Conservation (phyloP, 2,113 vertebrate genomes). For the Antigone vipio region DNA sequence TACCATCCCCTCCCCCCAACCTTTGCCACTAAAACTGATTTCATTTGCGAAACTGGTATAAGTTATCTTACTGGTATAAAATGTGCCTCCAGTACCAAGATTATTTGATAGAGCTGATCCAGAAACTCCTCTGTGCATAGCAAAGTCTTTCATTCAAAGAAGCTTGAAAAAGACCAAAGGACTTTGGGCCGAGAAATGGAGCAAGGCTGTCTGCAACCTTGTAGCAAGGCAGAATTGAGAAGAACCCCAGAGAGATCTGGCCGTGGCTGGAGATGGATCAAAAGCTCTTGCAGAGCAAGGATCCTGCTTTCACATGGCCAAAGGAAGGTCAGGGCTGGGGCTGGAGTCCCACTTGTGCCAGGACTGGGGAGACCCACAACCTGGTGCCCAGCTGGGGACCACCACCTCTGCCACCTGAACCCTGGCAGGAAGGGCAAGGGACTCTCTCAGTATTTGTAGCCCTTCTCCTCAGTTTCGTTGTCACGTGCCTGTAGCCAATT, state of each 20-base stretch:
- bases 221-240: neutral
- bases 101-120: neutral
- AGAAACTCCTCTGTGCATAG: neutral
- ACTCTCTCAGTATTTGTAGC: neutral
- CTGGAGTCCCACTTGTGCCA: neutral
- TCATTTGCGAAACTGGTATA: neutral
- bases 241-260: neutral
- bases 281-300: neutral
- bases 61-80: neutral
- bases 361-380: neutral
- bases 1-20: no score
- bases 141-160: neutral
- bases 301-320: fast-evolving
- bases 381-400: neutral
- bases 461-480: neutral
- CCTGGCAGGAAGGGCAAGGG: neutral
- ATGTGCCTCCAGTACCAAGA: neutral
- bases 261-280: neutral
- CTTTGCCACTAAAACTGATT: neutral
- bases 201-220: neutral
- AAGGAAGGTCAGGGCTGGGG: neutral
- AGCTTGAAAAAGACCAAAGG: neutral
- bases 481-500: fast-evolving
- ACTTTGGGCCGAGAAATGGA: neutral
- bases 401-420: neutral